Evolutionary conservation across 1,140 invertebrate genomes (phyloP).

Genomic region (Leptoteleia sp.): DNA sequence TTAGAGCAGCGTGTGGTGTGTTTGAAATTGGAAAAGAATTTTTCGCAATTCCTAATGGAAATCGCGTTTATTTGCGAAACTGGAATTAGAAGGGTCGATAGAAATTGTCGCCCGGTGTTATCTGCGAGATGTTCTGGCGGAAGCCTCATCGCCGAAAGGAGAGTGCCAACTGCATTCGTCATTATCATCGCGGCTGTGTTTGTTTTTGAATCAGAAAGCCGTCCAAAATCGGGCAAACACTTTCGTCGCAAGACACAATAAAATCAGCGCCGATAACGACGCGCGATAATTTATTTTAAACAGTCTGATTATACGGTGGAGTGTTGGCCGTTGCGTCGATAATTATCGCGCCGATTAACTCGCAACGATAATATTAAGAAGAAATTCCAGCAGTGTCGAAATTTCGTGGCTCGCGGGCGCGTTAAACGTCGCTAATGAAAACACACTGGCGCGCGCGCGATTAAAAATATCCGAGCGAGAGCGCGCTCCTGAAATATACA

Average conservation of each 20-base stretch:
- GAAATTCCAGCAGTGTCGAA: conserved; percentile 27
- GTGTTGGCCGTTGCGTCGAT: conserved; percentile 4
- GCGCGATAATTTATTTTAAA: conserved; percentile 42
- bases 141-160: too few relatives aligned
- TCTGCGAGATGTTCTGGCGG: too few relatives aligned
- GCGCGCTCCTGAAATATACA: neutral
- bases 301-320: conserved; percentile 2
- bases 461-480: conserved; percentile 6
- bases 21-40: conserved; percentile 60
- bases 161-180: neutral
- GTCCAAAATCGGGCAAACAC: conserved; percentile 26
- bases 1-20: conserved; percentile 26
- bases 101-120: conserved; percentile 25
- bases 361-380: conserved; percentile 16
- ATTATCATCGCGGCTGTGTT: conserved; percentile 31
- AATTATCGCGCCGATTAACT: conserved; percentile 35
- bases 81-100: conserved; percentile 52
- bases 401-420: neutral
- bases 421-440: conserved; percentile 10
- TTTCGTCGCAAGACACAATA: conserved; percentile 26
- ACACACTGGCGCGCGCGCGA: conserved; percentile 9
- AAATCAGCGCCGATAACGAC: conserved; percentile 45
- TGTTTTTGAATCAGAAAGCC: conserved; percentile 22
- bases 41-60: conserved; percentile 55
- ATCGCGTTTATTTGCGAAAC: conserved; percentile 30